Conservation (phyloP, 30 jellyfish, hydroid and myxozoan genomes). For the Aurelia sp. region DNA sequence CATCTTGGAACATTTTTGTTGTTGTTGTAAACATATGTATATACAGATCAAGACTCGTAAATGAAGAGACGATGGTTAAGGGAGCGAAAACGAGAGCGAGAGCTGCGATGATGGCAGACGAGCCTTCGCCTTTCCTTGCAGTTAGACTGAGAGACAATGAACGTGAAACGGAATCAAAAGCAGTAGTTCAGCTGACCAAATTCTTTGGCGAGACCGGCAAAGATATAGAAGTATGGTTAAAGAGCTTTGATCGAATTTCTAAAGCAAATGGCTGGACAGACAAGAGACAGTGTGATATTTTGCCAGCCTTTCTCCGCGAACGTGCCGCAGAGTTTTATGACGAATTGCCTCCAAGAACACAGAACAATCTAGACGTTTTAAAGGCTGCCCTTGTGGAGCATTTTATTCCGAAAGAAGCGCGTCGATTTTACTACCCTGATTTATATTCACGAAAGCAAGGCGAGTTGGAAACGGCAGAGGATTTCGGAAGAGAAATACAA, state of each 20-base stretch:
- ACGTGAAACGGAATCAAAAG: background rate
- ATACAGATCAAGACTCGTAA: too few species aligned
- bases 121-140: background rate
- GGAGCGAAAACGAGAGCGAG: background rate
- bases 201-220: slow-evolving; percentile 42
- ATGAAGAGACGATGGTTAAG: too few species aligned
- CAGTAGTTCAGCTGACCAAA: slow-evolving; percentile 30
- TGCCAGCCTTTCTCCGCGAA: slow-evolving; percentile 31
- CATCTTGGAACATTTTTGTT: too few species aligned
- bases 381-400: slow-evolving; percentile 22
- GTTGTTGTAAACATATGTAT: too few species aligned
- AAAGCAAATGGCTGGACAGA: slow-evolving; percentile 52
- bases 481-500: slow-evolving; percentile 25
- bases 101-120: background rate
- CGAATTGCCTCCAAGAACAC: slow-evolving; percentile 1
- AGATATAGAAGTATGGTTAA: slow-evolving; percentile 25
- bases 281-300: slow-evolving; percentile 10
- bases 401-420: slow-evolving; percentile 50
- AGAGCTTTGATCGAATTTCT: slow-evolving; percentile 35
- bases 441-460: slow-evolving; percentile 27
- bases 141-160: background rate
- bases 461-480: slow-evolving; percentile 25
- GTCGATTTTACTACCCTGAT: slow-evolving; percentile 40
- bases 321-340: slow-evolving; percentile 58
- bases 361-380: slow-evolving; percentile 8